Evolutionary conservation across 2,797 vertebrate genomes (phyloP).

Genomic region (Malurus leucopterus): DNA sequence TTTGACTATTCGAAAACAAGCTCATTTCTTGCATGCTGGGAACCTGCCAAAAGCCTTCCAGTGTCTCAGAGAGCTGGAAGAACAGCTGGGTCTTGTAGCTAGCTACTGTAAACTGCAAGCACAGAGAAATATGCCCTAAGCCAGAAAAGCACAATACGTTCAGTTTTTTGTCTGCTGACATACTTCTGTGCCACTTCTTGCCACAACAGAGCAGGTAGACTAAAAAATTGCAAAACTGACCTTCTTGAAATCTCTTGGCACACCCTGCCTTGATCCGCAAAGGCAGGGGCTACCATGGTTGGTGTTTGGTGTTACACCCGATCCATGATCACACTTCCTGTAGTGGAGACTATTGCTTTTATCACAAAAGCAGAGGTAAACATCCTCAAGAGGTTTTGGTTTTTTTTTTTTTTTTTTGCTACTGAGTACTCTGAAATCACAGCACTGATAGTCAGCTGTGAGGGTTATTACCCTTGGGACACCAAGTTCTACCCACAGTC

Average conservation of each 20-base stretch:
- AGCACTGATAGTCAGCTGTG: background rate
- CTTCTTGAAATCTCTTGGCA: background rate
- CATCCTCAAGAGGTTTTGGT: background rate
- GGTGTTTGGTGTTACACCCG: background rate
- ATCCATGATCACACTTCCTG: background rate
- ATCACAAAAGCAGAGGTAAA: background rate
- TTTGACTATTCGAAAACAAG: background rate
- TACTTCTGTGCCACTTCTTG: background rate
- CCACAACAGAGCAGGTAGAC: background rate
- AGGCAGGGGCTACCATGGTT: background rate
- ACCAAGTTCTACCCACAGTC: background rate
- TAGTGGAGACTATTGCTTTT: background rate
- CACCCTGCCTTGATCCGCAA: background rate
- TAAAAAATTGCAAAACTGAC: background rate
- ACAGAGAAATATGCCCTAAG: background rate
- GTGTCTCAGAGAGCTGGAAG: background rate
- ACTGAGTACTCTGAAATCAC: background rate
- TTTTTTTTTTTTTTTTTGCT: background rate
- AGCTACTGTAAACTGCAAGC: background rate
- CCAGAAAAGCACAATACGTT: background rate
- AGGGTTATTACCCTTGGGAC: background rate
- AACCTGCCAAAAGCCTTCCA: background rate
- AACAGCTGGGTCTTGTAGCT: background rate
- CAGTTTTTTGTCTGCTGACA: background rate
- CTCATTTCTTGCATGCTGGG: background rate